Base-by-base conservation (phyloP, 2,113 vertebrate species). In the Dipodomys spectabilis region DNA sequence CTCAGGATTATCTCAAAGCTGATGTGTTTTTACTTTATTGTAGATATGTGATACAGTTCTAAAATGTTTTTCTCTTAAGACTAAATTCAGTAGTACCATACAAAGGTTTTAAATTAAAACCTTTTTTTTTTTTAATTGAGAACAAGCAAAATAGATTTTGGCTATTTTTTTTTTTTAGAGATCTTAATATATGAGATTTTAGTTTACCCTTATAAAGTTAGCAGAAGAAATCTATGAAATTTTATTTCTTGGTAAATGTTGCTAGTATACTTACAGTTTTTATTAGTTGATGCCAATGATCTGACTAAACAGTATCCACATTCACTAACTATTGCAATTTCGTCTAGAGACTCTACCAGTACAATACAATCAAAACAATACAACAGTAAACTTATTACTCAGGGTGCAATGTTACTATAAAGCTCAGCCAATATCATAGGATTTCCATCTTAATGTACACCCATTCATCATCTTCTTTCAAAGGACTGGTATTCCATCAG, bases 21-120 rank as follows among this genome's bases (percentile, higher is more conserved):
- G 39, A 39, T 39, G 39, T 39, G 39, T 39, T 39, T 39, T 39
- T 39, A 39, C 39, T 39, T 5, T 39, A 39, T 39, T 39, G 39
- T 39, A 39, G 39, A 39, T 39, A 39, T 6, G 39, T 39, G n/a
- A 9, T 6, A 71, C 28, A 25, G 32, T 68, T 88, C 23, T 62
- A 73, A 84, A 73, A 45, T 39, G 44, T 30, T 84, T 94, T 96
- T 89, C 28, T 93, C 32, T 88, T 91, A 69, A 78, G 67, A 68
- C 1, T 9, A 83, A 73, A 86, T 86, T 91, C 13, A 86, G 60
- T 57, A 71, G 64, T 62, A 13, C 9, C n/a, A 53, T 18, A 57
- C 53, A 57, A n/a, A n/a, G n/a, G n/a, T n/a, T n/a, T n/a, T n/a
- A n/a, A n/a, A n/a, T n/a, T n/a, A n/a, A n/a, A n/a, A n/a, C n/a